Evolutionary conservation across 2,888 invertebrate species (phyloP).

Genomic region (Drosophila parthenogenetica): DNA sequence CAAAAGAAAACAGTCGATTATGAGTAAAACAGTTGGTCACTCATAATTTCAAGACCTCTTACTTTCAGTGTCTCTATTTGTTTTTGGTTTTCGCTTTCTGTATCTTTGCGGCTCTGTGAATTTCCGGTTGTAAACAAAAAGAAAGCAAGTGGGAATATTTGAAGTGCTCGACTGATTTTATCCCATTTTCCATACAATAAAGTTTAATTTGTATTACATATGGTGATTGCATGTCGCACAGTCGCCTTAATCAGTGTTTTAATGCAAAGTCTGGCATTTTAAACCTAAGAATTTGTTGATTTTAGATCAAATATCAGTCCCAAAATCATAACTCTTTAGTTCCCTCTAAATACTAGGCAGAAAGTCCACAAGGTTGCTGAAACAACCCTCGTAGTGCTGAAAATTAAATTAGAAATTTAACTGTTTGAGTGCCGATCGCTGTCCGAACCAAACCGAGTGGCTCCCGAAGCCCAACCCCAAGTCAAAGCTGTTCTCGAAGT

Average conservation of each 20-base stretch:
- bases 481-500: neutral
- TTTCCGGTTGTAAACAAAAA: conserved; percentile 47
- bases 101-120: conserved; percentile 11
- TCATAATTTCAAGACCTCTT: conserved; percentile 44
- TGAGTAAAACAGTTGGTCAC: conserved; percentile 32
- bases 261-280: no score
- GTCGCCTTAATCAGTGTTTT: no score
- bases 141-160: no score
- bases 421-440: conserved; percentile 29
- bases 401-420: conserved; percentile 78
- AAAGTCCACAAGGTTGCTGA: conserved; percentile 45
- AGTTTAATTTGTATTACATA: no score
- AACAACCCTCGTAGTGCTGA: conserved; percentile 37
- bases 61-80: neutral
- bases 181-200: no score
- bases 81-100: neutral
- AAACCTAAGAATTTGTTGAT: no score
- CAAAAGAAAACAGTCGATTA: conserved; percentile 14
- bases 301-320: no score
- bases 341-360: no score
- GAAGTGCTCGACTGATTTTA: no score
- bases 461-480: neutral
- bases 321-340: no score
- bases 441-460: neutral
- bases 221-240: no score